Conservation (phyloP, 2,113 vertebrate genomes). For the Coryphaenoides rupestris region DNA sequence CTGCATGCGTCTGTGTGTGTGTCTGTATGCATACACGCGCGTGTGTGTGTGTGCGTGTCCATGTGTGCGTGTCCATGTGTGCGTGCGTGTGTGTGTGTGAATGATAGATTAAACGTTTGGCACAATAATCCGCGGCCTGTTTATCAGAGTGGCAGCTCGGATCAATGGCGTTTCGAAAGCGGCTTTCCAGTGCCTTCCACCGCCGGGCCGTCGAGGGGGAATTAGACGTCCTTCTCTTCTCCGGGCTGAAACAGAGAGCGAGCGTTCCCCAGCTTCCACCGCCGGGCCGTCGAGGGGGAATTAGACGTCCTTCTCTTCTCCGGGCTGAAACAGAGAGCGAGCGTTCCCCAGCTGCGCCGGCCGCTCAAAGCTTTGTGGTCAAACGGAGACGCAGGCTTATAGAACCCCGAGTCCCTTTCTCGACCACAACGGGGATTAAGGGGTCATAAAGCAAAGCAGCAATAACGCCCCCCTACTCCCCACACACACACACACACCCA, state of each 20-base stretch:
- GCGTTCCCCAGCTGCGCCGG: conserved; percentile 39
- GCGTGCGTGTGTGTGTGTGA: conserved; percentile 25
- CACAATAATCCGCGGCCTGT: conserved; percentile 51
- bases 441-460: conserved; percentile 51
- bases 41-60: background rate
- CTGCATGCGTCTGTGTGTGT: too few relatives aligned
- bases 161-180: conserved; percentile 62
- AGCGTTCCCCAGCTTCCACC: conserved; percentile 44
- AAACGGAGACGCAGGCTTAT: conserved; percentile 44
- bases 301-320: conserved; percentile 59
- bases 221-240: conserved; percentile 63
- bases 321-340: conserved; percentile 34
- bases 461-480: conserved; percentile 28
- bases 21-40: too few relatives aligned
- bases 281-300: conserved; percentile 59
- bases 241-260: conserved; percentile 35
- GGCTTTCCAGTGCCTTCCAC: conserved; percentile 59
- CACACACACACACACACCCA: too few relatives aligned
- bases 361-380: conserved; percentile 56
- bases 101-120: conserved; percentile 49
- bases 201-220: conserved; percentile 56
- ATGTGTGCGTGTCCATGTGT: too few relatives aligned
- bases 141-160: conserved; percentile 50
- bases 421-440: conserved; percentile 62
- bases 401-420: conserved; percentile 21